Conservation (phyloP, 2,888 invertebrate genomes). For the Lasioglossum marginatum region DNA sequence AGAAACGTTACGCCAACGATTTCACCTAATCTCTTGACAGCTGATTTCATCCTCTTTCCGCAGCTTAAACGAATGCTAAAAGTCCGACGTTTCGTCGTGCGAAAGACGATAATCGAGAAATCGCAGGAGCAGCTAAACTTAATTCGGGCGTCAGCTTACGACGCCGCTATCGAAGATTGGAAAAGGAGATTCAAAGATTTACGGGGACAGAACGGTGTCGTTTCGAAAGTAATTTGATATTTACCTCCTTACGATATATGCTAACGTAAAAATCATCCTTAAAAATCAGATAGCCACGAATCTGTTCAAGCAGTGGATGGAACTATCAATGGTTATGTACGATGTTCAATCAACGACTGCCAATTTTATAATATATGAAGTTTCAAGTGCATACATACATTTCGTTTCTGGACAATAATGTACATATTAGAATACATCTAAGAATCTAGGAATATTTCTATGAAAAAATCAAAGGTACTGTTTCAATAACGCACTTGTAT, state of each 20-base stretch:
- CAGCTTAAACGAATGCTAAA: background rate
- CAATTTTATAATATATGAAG: too few relatives aligned
- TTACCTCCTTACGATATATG: background rate
- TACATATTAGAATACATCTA: background rate
- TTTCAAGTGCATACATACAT: too few relatives aligned
- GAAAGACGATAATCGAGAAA: background rate
- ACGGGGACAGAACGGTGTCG: background rate
- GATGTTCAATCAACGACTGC: too few relatives aligned
- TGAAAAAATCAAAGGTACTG: too few relatives aligned
- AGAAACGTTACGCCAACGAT: background rate
- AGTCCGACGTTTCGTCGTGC: background rate
- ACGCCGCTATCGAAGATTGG: background rate
- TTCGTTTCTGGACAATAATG: background rate
- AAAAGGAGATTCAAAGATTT: background rate
- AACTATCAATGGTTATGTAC: too few relatives aligned
- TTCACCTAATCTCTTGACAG: background rate
- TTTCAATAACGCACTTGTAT: too few relatives aligned
- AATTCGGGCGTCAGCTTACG: background rate
- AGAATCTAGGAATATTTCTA: too few relatives aligned
- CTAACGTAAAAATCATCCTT: background rate
- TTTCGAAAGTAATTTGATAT: background rate
- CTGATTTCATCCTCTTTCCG: background rate
- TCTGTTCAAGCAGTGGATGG: background rate
- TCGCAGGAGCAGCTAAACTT: conserved; percentile 5
- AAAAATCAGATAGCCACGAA: background rate